Conservation (phyloP, 2,797 vertebrate genomes). For the Poeciliopsis presidionis region DNA sequence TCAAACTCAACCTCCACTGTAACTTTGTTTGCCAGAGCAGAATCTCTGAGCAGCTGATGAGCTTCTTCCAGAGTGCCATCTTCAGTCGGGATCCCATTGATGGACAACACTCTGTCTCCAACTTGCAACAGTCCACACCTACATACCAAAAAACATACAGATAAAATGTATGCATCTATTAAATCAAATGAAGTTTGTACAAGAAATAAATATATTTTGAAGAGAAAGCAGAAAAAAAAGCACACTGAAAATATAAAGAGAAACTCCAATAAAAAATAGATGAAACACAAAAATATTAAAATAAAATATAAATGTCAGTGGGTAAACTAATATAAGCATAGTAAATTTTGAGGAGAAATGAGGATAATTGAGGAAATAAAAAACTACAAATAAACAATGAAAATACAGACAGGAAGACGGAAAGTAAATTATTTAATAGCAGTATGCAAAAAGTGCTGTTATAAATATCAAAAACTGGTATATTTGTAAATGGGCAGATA, state of each 20-base stretch:
- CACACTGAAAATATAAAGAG: neutral
- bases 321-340: neutral
- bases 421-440: neutral
- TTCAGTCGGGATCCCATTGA: slow-evolving; percentile 93
- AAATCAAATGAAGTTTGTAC: neutral
- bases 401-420: neutral
- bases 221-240: neutral
- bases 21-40: slow-evolving; percentile 91
- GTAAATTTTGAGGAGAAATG: neutral
- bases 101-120: slow-evolving; percentile 92
- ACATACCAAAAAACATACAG: slow-evolving; percentile 13
- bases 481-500: neutral
- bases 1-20: slow-evolving; percentile 96
- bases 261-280: neutral
- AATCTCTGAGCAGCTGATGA: slow-evolving; percentile 94
- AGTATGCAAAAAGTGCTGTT: neutral
- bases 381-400: neutral
- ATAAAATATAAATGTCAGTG: neutral
- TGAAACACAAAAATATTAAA: neutral
- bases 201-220: neutral
- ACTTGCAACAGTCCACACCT: slow-evolving; percentile 96
- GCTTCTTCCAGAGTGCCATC: slow-evolving; percentile 97
- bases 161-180: neutral
- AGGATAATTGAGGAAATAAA: neutral
- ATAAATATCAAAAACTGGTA: neutral